These are phyloP conservation scores for Drosophila subpulchrella DNA, from an alignment of 1,140 invertebrate species.

Conservation along the genomic window DNA sequence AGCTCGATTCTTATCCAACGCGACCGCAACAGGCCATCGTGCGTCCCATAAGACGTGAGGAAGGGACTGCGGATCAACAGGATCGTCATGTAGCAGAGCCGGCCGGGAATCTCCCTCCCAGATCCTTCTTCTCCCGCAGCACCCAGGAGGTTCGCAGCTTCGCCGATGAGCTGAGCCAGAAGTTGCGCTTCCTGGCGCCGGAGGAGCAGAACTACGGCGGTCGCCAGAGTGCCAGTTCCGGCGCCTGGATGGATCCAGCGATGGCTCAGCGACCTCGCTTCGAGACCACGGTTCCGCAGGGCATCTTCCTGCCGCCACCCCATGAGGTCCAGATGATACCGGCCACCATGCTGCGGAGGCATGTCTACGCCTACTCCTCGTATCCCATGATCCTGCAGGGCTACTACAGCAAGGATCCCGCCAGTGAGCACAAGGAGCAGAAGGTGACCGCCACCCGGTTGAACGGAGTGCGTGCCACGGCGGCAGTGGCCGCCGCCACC, in stretches of 20 bases:
- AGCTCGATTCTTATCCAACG: slow-evolving; percentile 15
- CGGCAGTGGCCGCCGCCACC: slow-evolving; percentile 36
- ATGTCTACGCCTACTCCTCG: slow-evolving; percentile 81
- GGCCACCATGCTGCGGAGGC: slow-evolving; percentile 66
- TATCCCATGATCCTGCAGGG: slow-evolving; percentile 75
- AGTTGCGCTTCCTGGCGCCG: slow-evolving; percentile 70
- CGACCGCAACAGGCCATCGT: slow-evolving; percentile 85
- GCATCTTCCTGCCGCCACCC: slow-evolving; percentile 91
- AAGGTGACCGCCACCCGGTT: slow-evolving; percentile 54
- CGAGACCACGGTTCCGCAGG: slow-evolving; percentile 91
- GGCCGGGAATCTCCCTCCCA: slow-evolving; percentile 29
- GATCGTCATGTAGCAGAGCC: slow-evolving; percentile 19
- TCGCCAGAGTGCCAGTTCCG: slow-evolving; percentile 42
- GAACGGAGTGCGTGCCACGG: slow-evolving; percentile 66
- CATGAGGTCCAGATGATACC: slow-evolving; percentile 88
- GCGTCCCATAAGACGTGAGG: slow-evolving; percentile 84
- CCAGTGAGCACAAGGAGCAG: slow-evolving; percentile 38
- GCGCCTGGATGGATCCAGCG: slow-evolving; percentile 50
- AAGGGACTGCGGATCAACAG: slow-evolving; percentile 8
- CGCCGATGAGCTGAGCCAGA: slow-evolving; percentile 78
- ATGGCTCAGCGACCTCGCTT: slow-evolving; percentile 86
- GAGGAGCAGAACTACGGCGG: slow-evolving; percentile 66
- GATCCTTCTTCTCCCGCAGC: slow-evolving; percentile 68
- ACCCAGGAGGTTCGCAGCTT: slow-evolving; percentile 69
- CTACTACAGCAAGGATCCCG: slow-evolving; percentile 52